Base-by-base conservation (phyloP, 2,797 vertebrate species). In the Cygnus olor region DNA sequence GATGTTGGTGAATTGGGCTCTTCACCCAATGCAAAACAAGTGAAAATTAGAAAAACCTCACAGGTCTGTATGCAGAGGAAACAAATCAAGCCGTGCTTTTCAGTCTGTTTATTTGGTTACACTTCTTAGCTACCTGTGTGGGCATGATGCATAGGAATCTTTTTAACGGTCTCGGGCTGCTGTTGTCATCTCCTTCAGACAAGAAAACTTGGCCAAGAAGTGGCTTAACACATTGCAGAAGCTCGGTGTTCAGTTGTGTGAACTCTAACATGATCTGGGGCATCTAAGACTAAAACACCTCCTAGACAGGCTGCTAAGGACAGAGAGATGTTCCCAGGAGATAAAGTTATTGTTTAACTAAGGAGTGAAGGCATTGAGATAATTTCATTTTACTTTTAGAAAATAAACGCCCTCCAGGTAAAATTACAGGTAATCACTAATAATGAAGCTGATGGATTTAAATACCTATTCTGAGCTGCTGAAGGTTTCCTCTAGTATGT, bases 381-480 rank as follows among this genome's bases (percentile, higher is more conserved):
- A 49, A 94, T 94, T 96, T 82, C 18, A 72, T 76, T 94, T 97
- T 94, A 85, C 88, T 97, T 97, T 94, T 92, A 95, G 90, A 92
- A 96, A 90, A 86, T 72, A 87, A 80, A 42, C 0, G 0, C 61
- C 45, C 61, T 72, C 21, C 21, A 53, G 58, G 64, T 7, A 82
- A 85, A 89, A 80, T 66, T 58, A 38, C 22, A 82, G 44, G 45
- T 77, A 73, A 72, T 93, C 4, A 0, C 32, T 72, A 84, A 81
- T 78, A 77, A 57, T 10, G 34, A 84, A 84, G 58, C 45, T 3
- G 5, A 36, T 88, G 21, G 74, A 70, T 64, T 92, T 70, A 70
- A 80, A 63, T 25, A 24, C 17, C 24, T 60, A 0, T 40, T 78
- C 34, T 12, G 16, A 71, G 40, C 24, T 40, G 4, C 32, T n/a